A percentile compares a stretch with the other conserved stretches of the same genome.
Evolutionary conservation across 2,797 vertebrate genomes (phyloP).

Genomic region (Aulostomus chinensis): DNA sequence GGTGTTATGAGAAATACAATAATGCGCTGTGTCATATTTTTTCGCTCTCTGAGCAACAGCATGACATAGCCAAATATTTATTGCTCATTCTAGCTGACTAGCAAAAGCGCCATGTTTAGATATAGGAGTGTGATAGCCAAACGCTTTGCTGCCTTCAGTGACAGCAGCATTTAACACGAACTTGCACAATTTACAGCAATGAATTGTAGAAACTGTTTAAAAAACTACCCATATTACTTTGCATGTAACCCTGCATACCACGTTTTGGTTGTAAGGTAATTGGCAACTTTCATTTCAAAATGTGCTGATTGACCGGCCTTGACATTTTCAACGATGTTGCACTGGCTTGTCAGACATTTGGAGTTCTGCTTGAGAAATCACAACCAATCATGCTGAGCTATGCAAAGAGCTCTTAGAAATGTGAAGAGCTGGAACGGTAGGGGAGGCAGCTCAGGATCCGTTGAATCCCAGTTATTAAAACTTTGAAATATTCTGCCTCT

Average conservation of each 20-base stretch:
- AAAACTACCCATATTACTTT: slow-evolving; percentile 26
- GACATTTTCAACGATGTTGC: slow-evolving; percentile 44
- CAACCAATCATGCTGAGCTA: slow-evolving; percentile 69
- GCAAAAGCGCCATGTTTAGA: too few species aligned
- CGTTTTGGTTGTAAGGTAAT: slow-evolving; percentile 62
- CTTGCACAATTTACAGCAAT: not conserved
- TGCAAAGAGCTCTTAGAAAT: slow-evolving; percentile 59
- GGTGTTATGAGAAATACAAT: slow-evolving; percentile 61
- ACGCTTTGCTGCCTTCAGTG: not conserved
- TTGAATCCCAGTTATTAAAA: slow-evolving; percentile 47
- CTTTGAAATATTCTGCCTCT: slow-evolving; percentile 37
- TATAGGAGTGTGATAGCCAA: slow-evolving; percentile 16
- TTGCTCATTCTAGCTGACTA: slow-evolving; percentile 26
- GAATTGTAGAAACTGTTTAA: not conserved
- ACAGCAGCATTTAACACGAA: too few species aligned
- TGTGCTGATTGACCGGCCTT: slow-evolving; percentile 57
- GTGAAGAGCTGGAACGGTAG: slow-evolving; percentile 37
- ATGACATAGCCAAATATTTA: slow-evolving; percentile 49
- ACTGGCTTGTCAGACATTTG: slow-evolving; percentile 23
- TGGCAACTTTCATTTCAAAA: slow-evolving; percentile 53
- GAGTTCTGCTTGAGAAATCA: slow-evolving; percentile 59
- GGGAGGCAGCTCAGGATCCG: slow-evolving; percentile 27
- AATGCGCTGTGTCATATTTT: slow-evolving; percentile 50
- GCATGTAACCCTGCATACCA: slow-evolving; percentile 21
- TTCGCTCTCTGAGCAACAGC: slow-evolving; percentile 53